Conservation (phyloP, 2,113 vertebrate species). For the Pristiophorus japonicus region DNA sequence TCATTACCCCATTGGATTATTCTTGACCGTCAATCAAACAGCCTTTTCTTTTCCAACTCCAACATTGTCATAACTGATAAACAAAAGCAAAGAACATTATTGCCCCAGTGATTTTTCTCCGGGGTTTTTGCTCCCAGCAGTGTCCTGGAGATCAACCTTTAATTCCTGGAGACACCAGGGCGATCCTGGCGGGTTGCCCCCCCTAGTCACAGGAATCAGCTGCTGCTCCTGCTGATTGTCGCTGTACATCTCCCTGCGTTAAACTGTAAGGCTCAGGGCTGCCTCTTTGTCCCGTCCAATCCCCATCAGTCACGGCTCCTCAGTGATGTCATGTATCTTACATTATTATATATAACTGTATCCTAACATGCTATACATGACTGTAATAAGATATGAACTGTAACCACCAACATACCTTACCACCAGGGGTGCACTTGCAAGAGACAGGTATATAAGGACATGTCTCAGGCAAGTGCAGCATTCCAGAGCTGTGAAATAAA, state of each 20-base stretch:
- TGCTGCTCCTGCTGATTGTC: no score
- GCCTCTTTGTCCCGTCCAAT: background rate
- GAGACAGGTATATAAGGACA: no score
- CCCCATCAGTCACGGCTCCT: background rate
- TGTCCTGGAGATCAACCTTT: background rate
- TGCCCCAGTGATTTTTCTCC: background rate
- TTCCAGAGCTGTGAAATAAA: no score
- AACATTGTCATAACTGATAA: background rate
- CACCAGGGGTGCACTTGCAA: no score
- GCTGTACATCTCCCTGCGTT: background rate
- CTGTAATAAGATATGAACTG: no score
- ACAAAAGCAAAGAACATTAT: background rate
- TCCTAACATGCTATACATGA: no score
- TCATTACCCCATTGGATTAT: background rate
- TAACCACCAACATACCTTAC: no score
- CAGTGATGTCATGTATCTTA: no score
- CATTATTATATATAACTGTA: no score
- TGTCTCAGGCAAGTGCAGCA: no score
- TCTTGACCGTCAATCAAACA: background rate
- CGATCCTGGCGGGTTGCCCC: background rate
- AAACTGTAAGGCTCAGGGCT: background rate
- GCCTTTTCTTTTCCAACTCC: background rate
- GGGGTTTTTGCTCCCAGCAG: background rate
- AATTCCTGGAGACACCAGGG: background rate
- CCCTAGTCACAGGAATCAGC: background rate